A percentile compares a stretch with the other conserved stretches of the same genome.
Evolutionary conservation across 2,113 vertebrate genomes (phyloP).

Genomic region (Saguinus imperator): DNA sequence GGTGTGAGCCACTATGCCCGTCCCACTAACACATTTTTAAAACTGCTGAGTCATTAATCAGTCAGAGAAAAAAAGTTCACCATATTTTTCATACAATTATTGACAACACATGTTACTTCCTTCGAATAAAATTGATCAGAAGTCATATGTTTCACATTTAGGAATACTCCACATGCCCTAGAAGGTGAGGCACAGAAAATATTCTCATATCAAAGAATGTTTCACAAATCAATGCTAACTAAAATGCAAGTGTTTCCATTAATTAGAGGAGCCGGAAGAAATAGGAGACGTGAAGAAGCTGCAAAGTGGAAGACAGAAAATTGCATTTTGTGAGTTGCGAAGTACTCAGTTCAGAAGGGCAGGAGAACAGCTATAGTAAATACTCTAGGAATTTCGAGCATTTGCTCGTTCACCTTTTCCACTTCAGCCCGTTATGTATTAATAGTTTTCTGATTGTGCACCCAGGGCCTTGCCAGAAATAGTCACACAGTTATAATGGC

Average conservation of each 20-base stretch:
- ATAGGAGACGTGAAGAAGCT: rapidly evolving
- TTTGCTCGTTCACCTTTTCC: neutral
- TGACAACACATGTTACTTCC: neutral
- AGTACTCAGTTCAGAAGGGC: neutral
- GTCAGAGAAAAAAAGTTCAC: neutral
- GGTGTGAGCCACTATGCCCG: no score
- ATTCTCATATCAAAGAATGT: neutral
- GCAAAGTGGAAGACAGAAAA: neutral
- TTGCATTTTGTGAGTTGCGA: rapidly evolving
- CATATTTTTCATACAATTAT: neutral
- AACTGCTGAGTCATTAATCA: neutral
- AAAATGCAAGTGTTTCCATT: neutral
- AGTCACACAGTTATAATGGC: neutral
- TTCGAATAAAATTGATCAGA: neutral
- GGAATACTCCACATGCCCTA: neutral
- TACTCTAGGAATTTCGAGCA: neutral
- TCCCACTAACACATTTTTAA: neutral
- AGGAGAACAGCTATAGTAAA: neutral
- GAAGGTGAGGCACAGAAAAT: no score
- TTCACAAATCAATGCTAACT: neutral
- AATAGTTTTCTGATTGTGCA: neutral
- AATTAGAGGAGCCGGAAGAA: neutral
- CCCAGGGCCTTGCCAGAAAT: neutral
- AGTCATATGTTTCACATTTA: neutral
- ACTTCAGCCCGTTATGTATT: neutral